Conservation (phyloP, 2,797 vertebrate genomes). For the Clarias laeviceps region DNA sequence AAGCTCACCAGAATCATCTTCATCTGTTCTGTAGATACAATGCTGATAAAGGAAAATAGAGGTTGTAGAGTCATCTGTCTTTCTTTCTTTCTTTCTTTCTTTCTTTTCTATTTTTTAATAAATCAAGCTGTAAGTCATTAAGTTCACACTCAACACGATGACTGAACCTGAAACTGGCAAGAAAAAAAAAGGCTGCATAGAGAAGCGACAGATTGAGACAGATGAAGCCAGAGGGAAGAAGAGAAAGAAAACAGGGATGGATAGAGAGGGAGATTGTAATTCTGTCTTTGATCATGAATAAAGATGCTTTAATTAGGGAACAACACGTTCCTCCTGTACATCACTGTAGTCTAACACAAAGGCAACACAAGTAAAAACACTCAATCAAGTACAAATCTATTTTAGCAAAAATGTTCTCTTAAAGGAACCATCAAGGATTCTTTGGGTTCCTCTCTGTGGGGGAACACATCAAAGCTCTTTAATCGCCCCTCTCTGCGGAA, state of each 20-base stretch:
- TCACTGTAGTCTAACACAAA: neutral
- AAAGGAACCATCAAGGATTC: neutral
- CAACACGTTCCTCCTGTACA: neutral
- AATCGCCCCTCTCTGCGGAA: neutral
- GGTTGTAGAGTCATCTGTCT: neutral
- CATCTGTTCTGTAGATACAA: neutral
- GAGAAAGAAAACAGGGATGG: no score
- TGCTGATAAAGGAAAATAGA: neutral
- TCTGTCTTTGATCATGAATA: neutral
- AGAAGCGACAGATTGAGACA: neutral
- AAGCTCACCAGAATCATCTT: neutral
- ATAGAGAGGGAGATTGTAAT: neutral
- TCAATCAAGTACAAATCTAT: neutral
- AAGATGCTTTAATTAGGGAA: neutral
- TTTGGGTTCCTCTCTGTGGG: no score
- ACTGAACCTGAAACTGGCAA: neutral
- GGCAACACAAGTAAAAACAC: neutral
- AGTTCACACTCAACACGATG: neutral
- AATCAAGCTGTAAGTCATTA: neutral
- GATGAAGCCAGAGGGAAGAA: no score
- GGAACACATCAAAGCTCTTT: neutral
- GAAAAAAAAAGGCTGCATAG: neutral
- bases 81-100: slow-evolving; percentile 2
- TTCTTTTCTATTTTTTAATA: neutral
- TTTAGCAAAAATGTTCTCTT: neutral